Base-by-base conservation (phyloP, 1,140 invertebrate species). In the Diachasmimorpha longicaudata region DNA sequence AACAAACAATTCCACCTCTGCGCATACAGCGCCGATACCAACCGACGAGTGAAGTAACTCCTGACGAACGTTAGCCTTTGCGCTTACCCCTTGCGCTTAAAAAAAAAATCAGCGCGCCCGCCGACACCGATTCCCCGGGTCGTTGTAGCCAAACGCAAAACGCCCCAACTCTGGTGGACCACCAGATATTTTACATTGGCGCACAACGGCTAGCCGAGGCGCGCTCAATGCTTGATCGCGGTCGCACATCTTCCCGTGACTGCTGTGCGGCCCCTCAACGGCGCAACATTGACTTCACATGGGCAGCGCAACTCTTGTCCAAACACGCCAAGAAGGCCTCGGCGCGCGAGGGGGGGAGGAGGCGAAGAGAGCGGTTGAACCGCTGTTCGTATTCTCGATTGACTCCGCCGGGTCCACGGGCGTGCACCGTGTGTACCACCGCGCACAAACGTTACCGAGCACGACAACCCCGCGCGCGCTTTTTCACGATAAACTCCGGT, bases 181-280 rank as follows among this genome's bases (percentile, higher is more conserved):
- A 0, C 31, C 25, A 10, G 66, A 68, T 68, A 39, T 68, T 68
- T 36, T 68, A 68, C 36, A 37, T 68, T 68, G 66, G 76, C 72
- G 77, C 76, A 72, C 75, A 44, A 36, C 77, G 66, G 23, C 44
- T 23, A 72, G 14, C 21, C 66, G 44, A 37, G 13, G 37, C 19
- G 19, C 37, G 67, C 37, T 72, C 48, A 8, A 10, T 13, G 46
- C 25, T 23, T 23, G 37, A 39, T 69, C 48, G 72, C 72, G 77
- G 80, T 79, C 82, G 81, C 82, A 79, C 81, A 81, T 83, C 81
- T 74, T 77, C 79, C 78, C 77, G 79, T 74, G 81, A 85, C 81
- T 83, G 83, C 79, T 83, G 78, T 75, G 78, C 82, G 82, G 83
- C 52, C 70, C 55, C 70, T 55, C 52, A 70, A 68, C 14, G n/a